These are phyloP conservation scores for Phenacoccus solenopsis DNA, from an alignment of 1,140 invertebrate genomes.

Conservation along the genomic window DNA sequence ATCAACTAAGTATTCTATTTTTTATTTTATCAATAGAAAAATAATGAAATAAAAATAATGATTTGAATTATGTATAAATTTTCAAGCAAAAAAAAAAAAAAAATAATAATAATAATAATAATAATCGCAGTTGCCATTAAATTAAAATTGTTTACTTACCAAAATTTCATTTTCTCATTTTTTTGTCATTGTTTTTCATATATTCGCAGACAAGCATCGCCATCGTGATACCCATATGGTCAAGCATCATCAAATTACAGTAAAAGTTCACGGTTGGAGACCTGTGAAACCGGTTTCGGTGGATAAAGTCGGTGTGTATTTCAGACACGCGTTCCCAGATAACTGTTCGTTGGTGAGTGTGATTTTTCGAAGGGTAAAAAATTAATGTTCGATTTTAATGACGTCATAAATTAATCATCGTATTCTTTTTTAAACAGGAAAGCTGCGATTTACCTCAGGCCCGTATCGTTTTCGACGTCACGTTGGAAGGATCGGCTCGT, in stretches of 20 bases:
- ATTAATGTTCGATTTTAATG: not conserved
- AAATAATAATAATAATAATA: no score
- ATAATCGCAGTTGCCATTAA: no score
- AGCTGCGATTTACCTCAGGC: slow-evolving; percentile 40
- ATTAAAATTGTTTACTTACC: no score
- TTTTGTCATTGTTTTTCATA: no score
- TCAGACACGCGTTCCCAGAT: slow-evolving; percentile 57
- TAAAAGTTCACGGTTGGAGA: slow-evolving; percentile 82
- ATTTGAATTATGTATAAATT: no score
- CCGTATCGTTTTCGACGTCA: slow-evolving; percentile 73
- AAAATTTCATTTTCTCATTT: no score
- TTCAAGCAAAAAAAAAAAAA: no score
- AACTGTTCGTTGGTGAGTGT: slow-evolving; percentile 15
- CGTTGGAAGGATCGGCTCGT: slow-evolving; percentile 79
- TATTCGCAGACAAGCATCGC: slow-evolving; percentile 37
- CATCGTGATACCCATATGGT: slow-evolving; percentile 69
- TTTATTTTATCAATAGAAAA: no score
- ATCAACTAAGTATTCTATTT: no score
- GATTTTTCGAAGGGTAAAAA: slow-evolving; percentile 4
- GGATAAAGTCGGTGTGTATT: slow-evolving; percentile 89
- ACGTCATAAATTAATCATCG: no score
- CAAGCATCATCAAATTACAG: slow-evolving; percentile 69
- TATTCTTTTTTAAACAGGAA: not conserved
- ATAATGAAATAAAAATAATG: no score
- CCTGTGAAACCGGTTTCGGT: slow-evolving; percentile 77